Evolutionary conservation across 2,113 vertebrate species (phyloP).

Genomic region (Motacilla alba): DNA sequence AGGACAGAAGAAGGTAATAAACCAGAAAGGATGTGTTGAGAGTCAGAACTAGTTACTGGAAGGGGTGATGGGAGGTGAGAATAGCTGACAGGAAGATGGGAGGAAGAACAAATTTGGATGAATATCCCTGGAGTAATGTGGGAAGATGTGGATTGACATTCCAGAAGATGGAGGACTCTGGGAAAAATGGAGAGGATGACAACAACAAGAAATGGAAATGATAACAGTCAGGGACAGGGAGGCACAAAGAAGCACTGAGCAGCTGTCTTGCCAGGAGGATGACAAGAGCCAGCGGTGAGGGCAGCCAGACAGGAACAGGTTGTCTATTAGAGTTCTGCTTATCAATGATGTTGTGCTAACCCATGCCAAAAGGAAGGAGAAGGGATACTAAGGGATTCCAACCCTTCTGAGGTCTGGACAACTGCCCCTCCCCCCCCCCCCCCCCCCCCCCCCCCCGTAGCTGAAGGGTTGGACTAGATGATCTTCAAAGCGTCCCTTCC

Average conservation of each 20-base stretch:
- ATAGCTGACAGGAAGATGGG: background rate
- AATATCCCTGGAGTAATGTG: background rate
- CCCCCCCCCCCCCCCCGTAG: too few relatives aligned
- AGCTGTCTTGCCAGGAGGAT: background rate
- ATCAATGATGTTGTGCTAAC: background rate
- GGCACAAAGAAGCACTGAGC: background rate
- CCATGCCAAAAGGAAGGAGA: background rate
- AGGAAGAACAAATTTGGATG: background rate
- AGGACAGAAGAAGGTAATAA: background rate
- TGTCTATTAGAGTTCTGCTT: background rate
- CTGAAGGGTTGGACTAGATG: background rate
- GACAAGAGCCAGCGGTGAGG: background rate
- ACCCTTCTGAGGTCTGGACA: background rate
- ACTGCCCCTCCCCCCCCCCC: too few relatives aligned
- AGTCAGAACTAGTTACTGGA: background rate
- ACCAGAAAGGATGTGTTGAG: background rate
- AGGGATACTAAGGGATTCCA: background rate
- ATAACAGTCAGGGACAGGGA: background rate
- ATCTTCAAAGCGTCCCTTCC: background rate
- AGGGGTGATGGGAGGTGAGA: background rate
- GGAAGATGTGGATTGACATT: background rate
- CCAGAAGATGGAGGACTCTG: background rate
- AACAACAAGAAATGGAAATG: background rate
- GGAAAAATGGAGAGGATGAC: background rate
- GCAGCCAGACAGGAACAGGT: background rate